Evolutionary conservation across 2,113 vertebrate genomes (phyloP), one percentile per base, ranked within the genome.

Genomic region (Saguinus imperator): DNA sequence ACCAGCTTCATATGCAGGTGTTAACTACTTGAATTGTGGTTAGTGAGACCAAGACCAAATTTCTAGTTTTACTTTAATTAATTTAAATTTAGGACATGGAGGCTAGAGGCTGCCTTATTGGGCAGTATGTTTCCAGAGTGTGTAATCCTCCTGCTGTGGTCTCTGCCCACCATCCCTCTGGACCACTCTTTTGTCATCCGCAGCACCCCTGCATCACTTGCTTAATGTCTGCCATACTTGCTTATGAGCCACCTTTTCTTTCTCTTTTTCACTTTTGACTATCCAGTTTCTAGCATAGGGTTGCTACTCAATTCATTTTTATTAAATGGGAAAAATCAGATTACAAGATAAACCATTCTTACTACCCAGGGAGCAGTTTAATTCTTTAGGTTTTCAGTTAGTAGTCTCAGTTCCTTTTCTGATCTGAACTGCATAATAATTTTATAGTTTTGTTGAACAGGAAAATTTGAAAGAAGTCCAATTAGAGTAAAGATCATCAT

Each of bases 361-460:
- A 88, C 61, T 96, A 64, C 92, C 93, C 85, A 61, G 97, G 96
- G 96, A 98, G 86, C 96, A 97, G 86, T 98, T 97, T 96, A 97
- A 97, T 98, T 98, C 94, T 61, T 96, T 95, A 25, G 73, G 1
- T 88, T 97, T 96, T 91, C 14, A 91, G 32, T 82, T 98, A 97
- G 91, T 87, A 95, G 77, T 94, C 86, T 97, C 87, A 91, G 97
- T 95, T 97, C 29, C 25, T 93, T 97, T 98, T 97, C 64, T 55
- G 89, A 86, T 93, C 79, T 96, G 95, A 98, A 96, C 95, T 97
- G 89, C 85, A 96, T 96, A 98, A 96, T 98, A 98, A 98, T 98
- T 98, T 98, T 95, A 98, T 94, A 95, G 92, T 98, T 98, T 98
- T 98, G 92, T 97, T 98, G 97, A 97, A 92, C 45, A 98, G 83